A percentile compares a stretch with the other conserved stretches of the same genome.
phyloP scores from a whole-genome alignment of 2,888 invertebrate species.

The Dasypolia templi region DNA sequence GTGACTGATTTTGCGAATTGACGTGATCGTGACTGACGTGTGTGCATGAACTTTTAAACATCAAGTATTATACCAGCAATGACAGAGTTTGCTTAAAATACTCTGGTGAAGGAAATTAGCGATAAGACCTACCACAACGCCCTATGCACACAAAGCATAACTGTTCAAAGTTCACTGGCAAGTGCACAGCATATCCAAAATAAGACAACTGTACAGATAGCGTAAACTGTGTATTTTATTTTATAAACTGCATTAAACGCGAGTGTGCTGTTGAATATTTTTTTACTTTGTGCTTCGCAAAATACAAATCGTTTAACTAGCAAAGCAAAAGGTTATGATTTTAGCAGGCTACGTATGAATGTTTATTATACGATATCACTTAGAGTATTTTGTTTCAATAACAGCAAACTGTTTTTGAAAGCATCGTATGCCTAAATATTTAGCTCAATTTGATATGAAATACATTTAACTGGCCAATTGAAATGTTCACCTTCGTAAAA shows the following conservation, averaged over 20 bases:
- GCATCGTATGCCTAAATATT: background rate
- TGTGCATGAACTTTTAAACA: too few relatives aligned
- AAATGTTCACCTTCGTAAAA: too few relatives aligned
- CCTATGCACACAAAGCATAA: background rate
- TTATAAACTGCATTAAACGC: background rate
- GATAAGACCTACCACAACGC: background rate
- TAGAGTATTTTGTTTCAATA: slow-evolving; percentile 1
- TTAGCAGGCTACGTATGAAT: background rate
- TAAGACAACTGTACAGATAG: background rate
- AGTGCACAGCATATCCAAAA: background rate
- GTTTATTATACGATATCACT: background rate
- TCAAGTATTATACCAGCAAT: background rate
- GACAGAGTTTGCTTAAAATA: background rate
- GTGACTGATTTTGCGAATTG: too few relatives aligned
- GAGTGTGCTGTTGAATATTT: background rate
- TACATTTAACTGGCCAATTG: background rate
- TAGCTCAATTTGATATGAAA: background rate
- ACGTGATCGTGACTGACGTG: too few relatives aligned
- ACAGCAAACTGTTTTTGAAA: background rate
- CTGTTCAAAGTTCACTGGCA: background rate
- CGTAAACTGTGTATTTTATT: background rate
- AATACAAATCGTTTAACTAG: background rate
- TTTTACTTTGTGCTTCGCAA: background rate
- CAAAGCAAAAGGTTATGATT: background rate
- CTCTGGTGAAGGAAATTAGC: background rate